Evolutionary conservation across 2,797 vertebrate genomes (phyloP).

Genomic region (Cyprinodon diabolis): DNA sequence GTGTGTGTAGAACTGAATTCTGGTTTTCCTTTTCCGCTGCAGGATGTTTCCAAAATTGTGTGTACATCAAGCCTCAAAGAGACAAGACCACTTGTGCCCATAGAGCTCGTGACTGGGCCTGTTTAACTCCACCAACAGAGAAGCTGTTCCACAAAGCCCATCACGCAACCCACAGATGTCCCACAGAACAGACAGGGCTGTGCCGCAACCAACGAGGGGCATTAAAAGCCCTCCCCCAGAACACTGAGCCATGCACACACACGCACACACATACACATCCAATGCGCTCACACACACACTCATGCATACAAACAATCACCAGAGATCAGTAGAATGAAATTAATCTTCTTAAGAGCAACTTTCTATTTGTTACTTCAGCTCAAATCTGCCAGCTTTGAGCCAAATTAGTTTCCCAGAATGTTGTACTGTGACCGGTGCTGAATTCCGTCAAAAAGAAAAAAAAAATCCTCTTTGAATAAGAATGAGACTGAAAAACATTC

Average conservation of each 20-base stretch:
- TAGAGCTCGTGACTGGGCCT: constrained; percentile 81
- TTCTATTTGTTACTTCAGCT: neutral
- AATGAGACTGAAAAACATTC: too few relatives aligned
- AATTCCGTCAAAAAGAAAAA: too few relatives aligned
- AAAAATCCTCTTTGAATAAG: too few relatives aligned
- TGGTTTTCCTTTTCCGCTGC: constrained; percentile 37
- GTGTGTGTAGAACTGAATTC: constrained; percentile 40
- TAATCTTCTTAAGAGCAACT: constrained; percentile 26
- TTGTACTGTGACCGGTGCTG: too few relatives aligned
- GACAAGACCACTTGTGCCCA: constrained; percentile 72
- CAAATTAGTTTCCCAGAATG: too few relatives aligned
- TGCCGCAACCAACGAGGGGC: constrained; percentile 69
- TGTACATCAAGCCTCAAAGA: constrained; percentile 67
- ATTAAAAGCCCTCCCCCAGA: constrained; percentile 58
- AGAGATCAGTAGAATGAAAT: constrained; percentile 16
- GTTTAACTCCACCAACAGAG: constrained; percentile 81
- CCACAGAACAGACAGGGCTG: constrained; percentile 77
- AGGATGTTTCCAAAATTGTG: constrained; percentile 55
- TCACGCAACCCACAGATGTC: constrained; percentile 84
- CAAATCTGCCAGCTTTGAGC: neutral
- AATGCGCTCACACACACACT: constrained; percentile 36
- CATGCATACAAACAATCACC: constrained; percentile 20
- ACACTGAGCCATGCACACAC: constrained; percentile 17
- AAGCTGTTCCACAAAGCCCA: constrained; percentile 75
- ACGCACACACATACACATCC: constrained; percentile 18